Evolutionary conservation across 2,113 vertebrate genomes (phyloP).

Genomic region (Chiloscyllium plagiosum): DNA sequence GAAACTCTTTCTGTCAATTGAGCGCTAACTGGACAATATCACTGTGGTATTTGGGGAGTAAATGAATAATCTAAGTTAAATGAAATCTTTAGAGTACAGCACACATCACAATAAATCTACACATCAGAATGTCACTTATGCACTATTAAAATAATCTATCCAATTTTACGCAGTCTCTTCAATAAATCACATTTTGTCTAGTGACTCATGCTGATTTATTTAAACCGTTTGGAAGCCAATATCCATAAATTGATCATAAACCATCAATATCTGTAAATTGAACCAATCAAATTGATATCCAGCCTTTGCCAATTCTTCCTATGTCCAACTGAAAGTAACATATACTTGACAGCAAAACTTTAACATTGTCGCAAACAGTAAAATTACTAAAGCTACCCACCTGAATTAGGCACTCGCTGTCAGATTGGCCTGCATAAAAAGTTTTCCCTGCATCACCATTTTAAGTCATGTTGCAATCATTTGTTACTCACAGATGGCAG

Average conservation of each 20-base stretch:
- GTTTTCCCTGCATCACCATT: not conserved
- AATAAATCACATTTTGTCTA: not conserved
- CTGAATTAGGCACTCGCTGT: not conserved
- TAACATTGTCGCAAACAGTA: not conserved
- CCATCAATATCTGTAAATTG: not conserved
- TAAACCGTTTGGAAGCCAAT: not conserved
- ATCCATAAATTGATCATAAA: not conserved
- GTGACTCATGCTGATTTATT: not conserved
- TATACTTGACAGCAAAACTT: not conserved
- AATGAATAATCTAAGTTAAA: not conserved
- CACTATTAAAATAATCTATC: not conserved
- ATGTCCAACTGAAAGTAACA: not conserved
- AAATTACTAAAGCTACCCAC: not conserved
- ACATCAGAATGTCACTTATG: not conserved
- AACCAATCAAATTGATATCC: not conserved
- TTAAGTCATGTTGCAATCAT: not conserved
- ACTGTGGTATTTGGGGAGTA: not conserved
- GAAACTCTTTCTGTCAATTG: not conserved
- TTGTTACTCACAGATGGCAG: not conserved
- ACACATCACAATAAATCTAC: not conserved
- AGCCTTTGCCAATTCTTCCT: not conserved
- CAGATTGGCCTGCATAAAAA: not conserved
- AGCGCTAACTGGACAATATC: not conserved
- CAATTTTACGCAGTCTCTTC: not conserved
- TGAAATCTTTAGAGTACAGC: not conserved